Conservation (phyloP, 2,113 vertebrate genomes). For the pig (Sus scrofa) region T2T-Sscrofa CM000819.6:133597001-133597500, state of each 20-base stretch:
- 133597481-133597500: constrained; percentile 10
- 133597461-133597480: background rate
- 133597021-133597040: background rate
- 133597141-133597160: background rate
- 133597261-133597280: background rate
- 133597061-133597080: background rate
- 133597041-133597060: background rate
- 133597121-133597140: background rate
- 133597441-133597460: background rate
- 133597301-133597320: background rate
- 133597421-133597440: constrained; percentile 22
- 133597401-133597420: constrained; percentile 12
- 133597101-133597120: background rate
- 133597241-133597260: background rate
- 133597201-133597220: background rate
- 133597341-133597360: background rate
- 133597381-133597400: background rate
- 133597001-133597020: background rate
- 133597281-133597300: background rate
- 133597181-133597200: background rate
- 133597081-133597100: background rate
- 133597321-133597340: background rate
- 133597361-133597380: background rate
- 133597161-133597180: background rate
- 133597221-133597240: background rate